A percentile compares a stretch with the other conserved stretches of the same genome.
These are phyloP conservation scores for Drosophila algonquin DNA, from an alignment of 2,888 invertebrate genomes.

Conservation along the genomic window DNA sequence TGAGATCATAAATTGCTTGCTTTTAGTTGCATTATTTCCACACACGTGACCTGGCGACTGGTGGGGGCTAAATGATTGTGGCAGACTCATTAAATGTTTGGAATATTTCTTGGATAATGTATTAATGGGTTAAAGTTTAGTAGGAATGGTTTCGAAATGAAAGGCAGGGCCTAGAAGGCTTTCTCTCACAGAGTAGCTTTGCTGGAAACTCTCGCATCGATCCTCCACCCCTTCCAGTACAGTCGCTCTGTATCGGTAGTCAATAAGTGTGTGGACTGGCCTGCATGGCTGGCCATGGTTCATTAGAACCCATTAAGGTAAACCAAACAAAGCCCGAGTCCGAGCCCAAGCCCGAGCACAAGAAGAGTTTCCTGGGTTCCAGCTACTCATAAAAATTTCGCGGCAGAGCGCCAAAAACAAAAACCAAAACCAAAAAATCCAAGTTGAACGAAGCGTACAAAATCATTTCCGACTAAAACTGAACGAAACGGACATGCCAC, in stretches of 20 bases:
- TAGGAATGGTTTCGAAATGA: background rate
- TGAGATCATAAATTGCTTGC: constrained; percentile 61
- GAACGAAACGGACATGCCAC: constrained; percentile 63
- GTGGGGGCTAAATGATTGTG: constrained; percentile 2
- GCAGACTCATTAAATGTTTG: constrained; percentile 55
- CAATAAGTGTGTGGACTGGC: constrained; percentile 20
- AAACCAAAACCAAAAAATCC: constrained; percentile 57
- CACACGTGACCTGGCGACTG: constrained; percentile 55
- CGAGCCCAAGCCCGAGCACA: constrained; percentile 13
- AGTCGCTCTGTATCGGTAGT: constrained; percentile 16
- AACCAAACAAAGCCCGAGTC: constrained; percentile 35
- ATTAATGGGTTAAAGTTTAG: background rate
- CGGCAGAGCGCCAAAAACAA: constrained; percentile 36
- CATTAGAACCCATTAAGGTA: constrained; percentile 70
- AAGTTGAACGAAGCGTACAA: constrained; percentile 76
- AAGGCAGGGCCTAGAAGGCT: too few relatives aligned
- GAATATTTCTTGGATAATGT: constrained; percentile 22
- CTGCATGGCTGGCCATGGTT: constrained; percentile 54
- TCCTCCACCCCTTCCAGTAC: constrained; percentile 1
- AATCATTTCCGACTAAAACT: constrained; percentile 77
- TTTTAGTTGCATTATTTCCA: constrained; percentile 57
- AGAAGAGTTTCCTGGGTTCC: constrained; percentile 51
- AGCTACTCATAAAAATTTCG: constrained; percentile 75
- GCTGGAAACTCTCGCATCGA: background rate
- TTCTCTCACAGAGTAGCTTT: too few relatives aligned